These are phyloP conservation scores for Porites lutea DNA, from an alignment of 64 coral and sea anemone species.

Conservation along the genomic window DNA sequence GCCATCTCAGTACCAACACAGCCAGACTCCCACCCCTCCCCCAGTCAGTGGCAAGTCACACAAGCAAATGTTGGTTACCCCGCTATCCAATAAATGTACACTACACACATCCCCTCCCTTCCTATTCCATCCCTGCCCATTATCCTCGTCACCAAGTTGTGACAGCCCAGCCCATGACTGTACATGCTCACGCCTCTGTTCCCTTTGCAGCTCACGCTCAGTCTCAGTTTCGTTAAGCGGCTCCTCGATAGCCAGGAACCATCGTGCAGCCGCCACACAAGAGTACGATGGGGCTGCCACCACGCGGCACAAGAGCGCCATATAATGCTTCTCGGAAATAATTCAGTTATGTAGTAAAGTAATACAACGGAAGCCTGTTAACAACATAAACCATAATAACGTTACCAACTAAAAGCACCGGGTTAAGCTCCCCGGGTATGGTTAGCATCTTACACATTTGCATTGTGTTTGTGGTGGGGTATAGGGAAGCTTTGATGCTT, in stretches of 20 bases:
- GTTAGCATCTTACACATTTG: too few relatives aligned
- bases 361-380: too few relatives aligned
- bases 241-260: not conserved
- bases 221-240: conserved; percentile 4
- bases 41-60: conserved; percentile 67
- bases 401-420: too few relatives aligned
- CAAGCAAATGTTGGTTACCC: conserved; percentile 23
- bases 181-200: not conserved
- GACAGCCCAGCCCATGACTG: not conserved
- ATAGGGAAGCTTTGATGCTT: too few relatives aligned
- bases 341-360: too few relatives aligned
- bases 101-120: conserved; percentile 65
- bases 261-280: not conserved
- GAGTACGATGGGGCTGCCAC: conserved; percentile 19
- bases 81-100: conserved; percentile 69
- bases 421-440: too few relatives aligned
- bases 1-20: not conserved
- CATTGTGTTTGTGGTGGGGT: too few relatives aligned
- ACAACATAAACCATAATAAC: too few relatives aligned
- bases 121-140: conserved; percentile 19
- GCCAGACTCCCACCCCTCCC: conserved; percentile 31
- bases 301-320: not conserved
- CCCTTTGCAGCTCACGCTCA: too few relatives aligned
- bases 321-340: not conserved
- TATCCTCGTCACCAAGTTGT: conserved; percentile 32